Evolutionary conservation across 2,888 invertebrate genomes (phyloP), one percentile per base, ranked within the genome.

Genomic region (Agrilus cyanescens): DNA sequence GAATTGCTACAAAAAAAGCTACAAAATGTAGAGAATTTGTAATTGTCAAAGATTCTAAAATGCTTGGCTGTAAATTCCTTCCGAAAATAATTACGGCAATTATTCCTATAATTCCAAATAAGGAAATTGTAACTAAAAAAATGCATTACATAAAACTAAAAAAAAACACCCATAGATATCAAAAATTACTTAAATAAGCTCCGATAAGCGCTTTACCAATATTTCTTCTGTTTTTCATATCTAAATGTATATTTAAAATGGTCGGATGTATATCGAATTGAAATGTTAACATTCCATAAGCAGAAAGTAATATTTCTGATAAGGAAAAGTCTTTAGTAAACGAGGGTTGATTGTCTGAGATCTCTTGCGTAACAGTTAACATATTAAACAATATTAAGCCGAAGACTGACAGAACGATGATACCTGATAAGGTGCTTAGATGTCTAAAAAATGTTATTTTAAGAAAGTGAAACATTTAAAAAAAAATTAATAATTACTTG

Each of bases 181-280:
- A 30, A 3, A 12, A 62, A 69, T 65, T 63, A 83, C 83, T 69
- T 29, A 72, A 53, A 61, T 87, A 88, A 8, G 83, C 85, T 8
- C 75, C 68, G 2, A 82, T 53, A 1, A 89, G 78, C 0, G 88
- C 85, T 54, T 71, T 70, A 51, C 80, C 75, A 49, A 93, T 80
- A 54, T 82, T 76, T 2, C 72, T 67, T 49, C 85, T 84, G 48
- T 84, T 75, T 48, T 75, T 76, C 93, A 94, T 94, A 62, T 94
- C 93, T 48, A 90, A 85, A 69, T 93, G 93, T 38, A 94, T 80
- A 0, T 91, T 93, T 50, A 93, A 75, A 56, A 94, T 73, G 57
- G 82, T 79, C 1, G 87, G 86, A 66, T 87, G 86, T 43, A 88
- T 80, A 59, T 88, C 86, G 54, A 85, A 86, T 66, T 82, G 82